A percentile compares a stretch with the other conserved stretches of the same genome.
These are phyloP conservation scores for Diglossa cyanea DNA, from an alignment of 2,797 vertebrate species.

Conservation along the genomic window DNA sequence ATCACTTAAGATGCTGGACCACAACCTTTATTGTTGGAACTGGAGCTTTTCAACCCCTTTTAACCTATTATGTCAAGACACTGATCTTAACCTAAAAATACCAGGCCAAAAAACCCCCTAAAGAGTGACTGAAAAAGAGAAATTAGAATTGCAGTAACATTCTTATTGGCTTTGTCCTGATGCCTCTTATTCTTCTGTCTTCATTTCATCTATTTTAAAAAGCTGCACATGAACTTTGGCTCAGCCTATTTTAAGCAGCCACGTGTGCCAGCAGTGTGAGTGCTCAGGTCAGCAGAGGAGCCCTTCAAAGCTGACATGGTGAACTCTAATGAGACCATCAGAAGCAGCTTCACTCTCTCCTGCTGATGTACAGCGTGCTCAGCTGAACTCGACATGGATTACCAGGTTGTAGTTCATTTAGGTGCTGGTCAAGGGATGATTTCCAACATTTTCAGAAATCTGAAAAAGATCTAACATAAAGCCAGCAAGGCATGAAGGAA, in stretches of 20 bases:
- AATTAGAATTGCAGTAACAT: background rate
- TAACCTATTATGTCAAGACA: background rate
- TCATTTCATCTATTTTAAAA: background rate
- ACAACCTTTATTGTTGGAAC: background rate
- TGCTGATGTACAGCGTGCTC: background rate
- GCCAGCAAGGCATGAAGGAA: background rate
- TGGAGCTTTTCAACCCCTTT: background rate
- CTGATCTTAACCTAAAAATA: background rate
- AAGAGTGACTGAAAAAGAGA: background rate
- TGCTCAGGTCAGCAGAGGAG: background rate
- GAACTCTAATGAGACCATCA: slow-evolving; percentile 9
- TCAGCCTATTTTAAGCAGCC: slow-evolving; percentile 4
- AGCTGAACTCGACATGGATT: background rate
- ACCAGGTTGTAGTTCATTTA: background rate
- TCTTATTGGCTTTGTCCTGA: background rate
- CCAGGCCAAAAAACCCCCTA: background rate
- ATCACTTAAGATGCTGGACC: background rate
- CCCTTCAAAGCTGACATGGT: background rate
- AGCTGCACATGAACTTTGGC: background rate
- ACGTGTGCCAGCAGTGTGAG: background rate
- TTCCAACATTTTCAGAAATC: background rate
- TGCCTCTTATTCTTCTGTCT: background rate
- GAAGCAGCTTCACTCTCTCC: background rate
- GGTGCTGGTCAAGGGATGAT: background rate
- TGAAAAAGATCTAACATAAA: background rate